These are phyloP conservation scores for Fulica atra DNA, from an alignment of 2,113 vertebrate genomes.

Conservation along the genomic window DNA sequence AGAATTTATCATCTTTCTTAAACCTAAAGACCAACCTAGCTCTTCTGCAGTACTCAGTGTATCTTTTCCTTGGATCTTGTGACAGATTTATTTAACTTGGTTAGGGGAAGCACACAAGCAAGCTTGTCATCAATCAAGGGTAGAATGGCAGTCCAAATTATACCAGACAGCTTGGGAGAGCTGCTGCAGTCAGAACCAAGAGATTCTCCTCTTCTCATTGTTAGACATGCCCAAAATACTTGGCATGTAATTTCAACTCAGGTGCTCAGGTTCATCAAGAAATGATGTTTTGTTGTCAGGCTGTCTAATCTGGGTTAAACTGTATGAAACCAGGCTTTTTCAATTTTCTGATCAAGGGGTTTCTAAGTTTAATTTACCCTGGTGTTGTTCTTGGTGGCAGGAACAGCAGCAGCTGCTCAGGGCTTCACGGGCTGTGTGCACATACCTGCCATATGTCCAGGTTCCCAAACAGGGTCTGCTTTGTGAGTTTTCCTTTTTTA, in stretches of 20 bases:
- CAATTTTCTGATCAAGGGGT: background rate
- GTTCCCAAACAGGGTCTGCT: background rate
- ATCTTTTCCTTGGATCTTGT: background rate
- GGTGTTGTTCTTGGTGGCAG: background rate
- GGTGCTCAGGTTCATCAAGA: background rate
- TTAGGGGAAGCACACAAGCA: background rate
- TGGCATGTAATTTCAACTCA: background rate
- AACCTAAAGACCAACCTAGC: background rate
- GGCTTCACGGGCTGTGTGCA: background rate
- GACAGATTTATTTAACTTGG: background rate
- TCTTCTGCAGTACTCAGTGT: background rate
- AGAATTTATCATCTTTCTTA: background rate
- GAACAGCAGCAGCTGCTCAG: background rate
- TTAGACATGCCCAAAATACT: background rate
- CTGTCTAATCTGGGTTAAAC: background rate
- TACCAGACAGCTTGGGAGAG: background rate
- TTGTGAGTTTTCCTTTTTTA: background rate
- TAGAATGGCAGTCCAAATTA: background rate
- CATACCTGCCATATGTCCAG: background rate
- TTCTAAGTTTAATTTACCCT: background rate
- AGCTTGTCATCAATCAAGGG: background rate
- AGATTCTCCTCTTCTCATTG: background rate
- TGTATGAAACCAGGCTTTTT: background rate
- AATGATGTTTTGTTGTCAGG: background rate
- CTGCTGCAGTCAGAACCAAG: background rate